A percentile compares a stretch with the other conserved stretches of the same genome.
These are phyloP conservation scores for Drosophila asahinai DNA, from an alignment of 1,140 invertebrate genomes.

Conservation along the genomic window DNA sequence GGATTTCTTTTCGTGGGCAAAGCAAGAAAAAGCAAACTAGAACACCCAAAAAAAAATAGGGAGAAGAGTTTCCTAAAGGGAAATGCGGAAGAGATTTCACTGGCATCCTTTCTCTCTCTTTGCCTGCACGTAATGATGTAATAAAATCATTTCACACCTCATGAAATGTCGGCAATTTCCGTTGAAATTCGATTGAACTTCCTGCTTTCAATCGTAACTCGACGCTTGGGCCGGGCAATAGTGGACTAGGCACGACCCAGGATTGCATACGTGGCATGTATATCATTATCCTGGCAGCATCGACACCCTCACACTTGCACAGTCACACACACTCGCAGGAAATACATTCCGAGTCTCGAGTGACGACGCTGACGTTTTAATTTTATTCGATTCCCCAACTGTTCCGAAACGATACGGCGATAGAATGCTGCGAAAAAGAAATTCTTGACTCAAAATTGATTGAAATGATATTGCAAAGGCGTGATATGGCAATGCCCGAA, in stretches of 20 bases:
- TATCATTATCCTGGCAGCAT: conserved; percentile 68
- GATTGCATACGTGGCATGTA: conserved; percentile 80
- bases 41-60: neutral
- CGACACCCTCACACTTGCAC: conserved; percentile 9
- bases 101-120: conserved; percentile 16
- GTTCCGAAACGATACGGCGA: conserved; percentile 1
- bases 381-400: conserved; percentile 67
- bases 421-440: conserved; percentile 16
- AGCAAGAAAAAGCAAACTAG: conserved; percentile 25
- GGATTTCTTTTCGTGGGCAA: conserved; percentile 33
- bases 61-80: conserved; percentile 15
- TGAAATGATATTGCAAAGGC: conserved; percentile 81
- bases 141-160: conserved; percentile 85
- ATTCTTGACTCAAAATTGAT: conserved; percentile 81
- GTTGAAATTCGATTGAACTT: conserved; percentile 84
- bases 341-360: conserved; percentile 44
- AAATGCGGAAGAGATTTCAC: conserved; percentile 14
- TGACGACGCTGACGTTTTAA: conserved; percentile 75
- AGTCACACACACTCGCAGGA: conserved; percentile 19
- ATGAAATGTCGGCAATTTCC: conserved; percentile 85
- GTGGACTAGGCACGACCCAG: conserved; percentile 68
- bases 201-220: conserved; percentile 47
- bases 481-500: conserved; percentile 53
- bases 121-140: conserved; percentile 83
- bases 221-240: conserved; percentile 11